phyloP scores from a whole-genome alignment of 2,113 vertebrate genomes.

The Calypte anna region DNA sequence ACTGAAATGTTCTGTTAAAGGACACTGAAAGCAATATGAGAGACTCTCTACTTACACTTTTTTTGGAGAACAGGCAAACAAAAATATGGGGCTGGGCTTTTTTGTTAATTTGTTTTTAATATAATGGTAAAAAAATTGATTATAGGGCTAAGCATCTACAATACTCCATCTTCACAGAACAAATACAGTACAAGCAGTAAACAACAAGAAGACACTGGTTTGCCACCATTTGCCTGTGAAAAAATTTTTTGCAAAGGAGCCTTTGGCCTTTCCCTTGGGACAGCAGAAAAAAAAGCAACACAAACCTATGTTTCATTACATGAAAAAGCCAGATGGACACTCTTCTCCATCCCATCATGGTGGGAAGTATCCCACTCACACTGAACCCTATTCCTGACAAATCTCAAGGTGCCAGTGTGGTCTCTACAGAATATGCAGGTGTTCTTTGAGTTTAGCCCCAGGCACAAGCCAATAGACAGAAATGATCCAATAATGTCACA shows the following conservation, averaged over 20 bases:
- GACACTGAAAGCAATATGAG: neutral
- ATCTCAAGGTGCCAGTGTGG: neutral
- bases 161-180: neutral
- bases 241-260: neutral
- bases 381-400: neutral
- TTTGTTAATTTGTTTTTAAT: neutral
- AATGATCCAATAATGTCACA: neutral
- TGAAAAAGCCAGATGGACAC: neutral
- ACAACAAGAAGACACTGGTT: neutral
- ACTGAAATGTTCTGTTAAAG: neutral
- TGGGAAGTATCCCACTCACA: neutral
- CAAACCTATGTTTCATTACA: neutral
- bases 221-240: neutral
- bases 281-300: neutral
- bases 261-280: neutral
- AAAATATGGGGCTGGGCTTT: neutral
- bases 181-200: neutral
- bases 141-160: neutral
- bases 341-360: neutral
- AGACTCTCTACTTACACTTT: neutral
- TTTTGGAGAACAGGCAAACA: neutral
- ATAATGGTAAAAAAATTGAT: neutral
- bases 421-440: accelerated
- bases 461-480: neutral
- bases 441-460: neutral